Conservation (phyloP, 2,888 invertebrate species). For the Acrocyrtus sp. region DNA sequence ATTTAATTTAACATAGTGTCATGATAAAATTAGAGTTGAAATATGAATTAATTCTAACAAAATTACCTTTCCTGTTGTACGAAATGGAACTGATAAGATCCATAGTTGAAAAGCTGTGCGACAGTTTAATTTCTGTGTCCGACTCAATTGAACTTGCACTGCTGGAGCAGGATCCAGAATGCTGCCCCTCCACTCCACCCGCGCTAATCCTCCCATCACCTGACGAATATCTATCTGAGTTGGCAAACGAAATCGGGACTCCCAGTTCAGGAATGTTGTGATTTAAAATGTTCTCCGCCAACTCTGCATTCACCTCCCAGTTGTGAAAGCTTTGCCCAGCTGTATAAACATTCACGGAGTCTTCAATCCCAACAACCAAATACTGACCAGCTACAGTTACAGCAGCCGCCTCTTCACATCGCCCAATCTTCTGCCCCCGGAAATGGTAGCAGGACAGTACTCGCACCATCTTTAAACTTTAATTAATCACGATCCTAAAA, state of each 20-base stretch:
- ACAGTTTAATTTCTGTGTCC: constrained; percentile 46
- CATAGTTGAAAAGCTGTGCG: constrained; percentile 74
- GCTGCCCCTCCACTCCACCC: background rate
- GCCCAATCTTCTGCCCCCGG: constrained; percentile 73
- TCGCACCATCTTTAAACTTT: constrained; percentile 73
- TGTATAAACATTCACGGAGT: constrained; percentile 69
- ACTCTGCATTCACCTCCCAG: constrained; percentile 15
- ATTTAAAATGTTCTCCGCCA: background rate
- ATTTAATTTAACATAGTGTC: background rate
- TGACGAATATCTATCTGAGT: constrained; percentile 19
- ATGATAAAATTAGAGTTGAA: background rate
- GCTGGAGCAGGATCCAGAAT: constrained; percentile 38
- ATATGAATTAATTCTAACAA: constrained; percentile 9
- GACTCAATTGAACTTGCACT: constrained; percentile 47
- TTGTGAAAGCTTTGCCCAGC: constrained; percentile 27
- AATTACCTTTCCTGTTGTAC: constrained; percentile 74
- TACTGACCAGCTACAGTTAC: constrained; percentile 73
- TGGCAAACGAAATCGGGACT: constrained; percentile 18
- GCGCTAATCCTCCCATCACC: constrained; percentile 14
- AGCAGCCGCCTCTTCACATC: constrained; percentile 75
- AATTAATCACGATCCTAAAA: background rate
- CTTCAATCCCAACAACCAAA: constrained; percentile 72
- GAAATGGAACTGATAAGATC: constrained; percentile 76
- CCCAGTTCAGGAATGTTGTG: constrained; percentile 18
- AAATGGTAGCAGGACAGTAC: constrained; percentile 78